Conservation (phyloP, 1,140 invertebrate species). For the Mamestra configurata region DNA sequence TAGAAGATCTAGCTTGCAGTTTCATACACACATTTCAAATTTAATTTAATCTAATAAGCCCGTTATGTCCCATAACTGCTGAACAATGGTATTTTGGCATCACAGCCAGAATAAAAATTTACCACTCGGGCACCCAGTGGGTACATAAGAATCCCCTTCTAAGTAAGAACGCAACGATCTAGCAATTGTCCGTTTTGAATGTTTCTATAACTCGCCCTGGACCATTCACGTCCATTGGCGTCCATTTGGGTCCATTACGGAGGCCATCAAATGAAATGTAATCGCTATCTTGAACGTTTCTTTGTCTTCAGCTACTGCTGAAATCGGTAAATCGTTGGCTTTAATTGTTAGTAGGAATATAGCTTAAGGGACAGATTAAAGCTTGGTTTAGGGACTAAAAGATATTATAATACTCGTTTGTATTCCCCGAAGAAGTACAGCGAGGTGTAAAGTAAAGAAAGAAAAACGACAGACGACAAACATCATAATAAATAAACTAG, state of each 20-base stretch:
- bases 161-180: neutral
- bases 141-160: constrained; percentile 6
- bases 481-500: too few species aligned
- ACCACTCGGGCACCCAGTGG: neutral
- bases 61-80: too few species aligned
- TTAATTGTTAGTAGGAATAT: constrained; percentile 6
- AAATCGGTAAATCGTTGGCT: constrained; percentile 22
- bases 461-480: too few species aligned
- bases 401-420: too few species aligned
- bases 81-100: too few species aligned
- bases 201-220: constrained; percentile 32
- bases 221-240: constrained; percentile 16
- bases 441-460: too few species aligned
- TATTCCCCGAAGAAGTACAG: too few species aligned
- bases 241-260: constrained; percentile 43
- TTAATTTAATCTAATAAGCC: too few species aligned
- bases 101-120: too few species aligned
- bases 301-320: constrained; percentile 15
- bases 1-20: too few species aligned
- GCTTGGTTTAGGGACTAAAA: too few species aligned
- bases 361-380: neutral
- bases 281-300: constrained; percentile 29
- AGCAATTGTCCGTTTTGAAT: constrained; percentile 34
- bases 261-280: constrained; percentile 46
- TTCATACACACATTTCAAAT: too few species aligned